A percentile compares a stretch with the other conserved stretches of the same genome.
These are phyloP conservation scores for Ophion obscuratus DNA, from an alignment of 2,888 invertebrate genomes.

Conservation along the genomic window DNA sequence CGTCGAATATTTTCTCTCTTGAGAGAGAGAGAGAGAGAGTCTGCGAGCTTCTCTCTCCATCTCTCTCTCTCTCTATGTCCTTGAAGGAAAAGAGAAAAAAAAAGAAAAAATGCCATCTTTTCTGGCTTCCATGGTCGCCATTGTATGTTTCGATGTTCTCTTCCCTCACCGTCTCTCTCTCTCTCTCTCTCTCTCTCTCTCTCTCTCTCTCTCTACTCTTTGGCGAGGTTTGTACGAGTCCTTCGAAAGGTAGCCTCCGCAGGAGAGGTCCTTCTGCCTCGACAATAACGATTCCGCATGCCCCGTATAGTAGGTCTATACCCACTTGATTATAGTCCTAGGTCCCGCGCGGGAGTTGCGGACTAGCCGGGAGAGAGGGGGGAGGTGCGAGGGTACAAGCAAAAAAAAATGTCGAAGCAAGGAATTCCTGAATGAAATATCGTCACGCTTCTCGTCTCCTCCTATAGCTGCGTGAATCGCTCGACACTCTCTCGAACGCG, in stretches of 20 bases:
- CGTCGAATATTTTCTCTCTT: conserved; percentile 73
- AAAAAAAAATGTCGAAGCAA: conserved; percentile 4
- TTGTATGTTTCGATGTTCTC: conserved; percentile 41
- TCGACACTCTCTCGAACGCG: conserved; percentile 35
- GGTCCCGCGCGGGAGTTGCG: conserved; percentile 40
- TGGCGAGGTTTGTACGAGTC: conserved; percentile 19
- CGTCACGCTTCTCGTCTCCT: conserved; percentile 52
- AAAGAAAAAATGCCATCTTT: conserved; percentile 46
- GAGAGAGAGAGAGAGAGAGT: conserved; percentile 37
- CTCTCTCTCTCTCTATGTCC: not conserved
- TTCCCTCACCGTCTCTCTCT: conserved; percentile 3
- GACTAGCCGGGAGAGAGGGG: conserved; percentile 20
- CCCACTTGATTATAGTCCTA: conserved; percentile 66
- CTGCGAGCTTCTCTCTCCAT: conserved; percentile 37
- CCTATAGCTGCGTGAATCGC: conserved; percentile 25
- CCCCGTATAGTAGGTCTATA: conserved; percentile 13
- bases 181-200: not conserved
- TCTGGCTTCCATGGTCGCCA: conserved; percentile 38
- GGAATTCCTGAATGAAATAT: conserved; percentile 66
- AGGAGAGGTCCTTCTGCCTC: conserved; percentile 26
- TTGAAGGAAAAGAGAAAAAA: conserved; percentile 19
- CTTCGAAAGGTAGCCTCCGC: conserved; percentile 53
- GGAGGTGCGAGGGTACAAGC: conserved; percentile 41
- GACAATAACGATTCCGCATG: conserved; percentile 58
- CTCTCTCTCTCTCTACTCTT: not conserved